Base-by-base conservation (phyloP, 2,888 invertebrate genomes). In the Scaptomyza reducta region DNA sequence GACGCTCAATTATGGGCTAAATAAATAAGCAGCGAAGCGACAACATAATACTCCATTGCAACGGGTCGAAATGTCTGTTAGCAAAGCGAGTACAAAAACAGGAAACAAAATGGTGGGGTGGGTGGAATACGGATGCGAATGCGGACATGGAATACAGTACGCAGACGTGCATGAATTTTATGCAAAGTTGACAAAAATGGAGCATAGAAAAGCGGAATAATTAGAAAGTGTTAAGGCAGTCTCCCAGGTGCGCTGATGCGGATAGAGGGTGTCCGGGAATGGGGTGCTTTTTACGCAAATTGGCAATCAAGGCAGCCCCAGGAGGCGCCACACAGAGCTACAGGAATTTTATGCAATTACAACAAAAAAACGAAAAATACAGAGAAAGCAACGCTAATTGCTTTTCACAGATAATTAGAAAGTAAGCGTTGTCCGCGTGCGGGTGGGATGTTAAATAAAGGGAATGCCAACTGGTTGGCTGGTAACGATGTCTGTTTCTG, bases 101-200 rank as follows among this genome's bases (percentile, higher is more conserved):
- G 58, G 65, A 58, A 40, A 29, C 42, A 46, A 13, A 29, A 9
- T n/a, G 55, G 35, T 53, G 33, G 14, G 56, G 9, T 53, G n/a
- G 33, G 54, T 29, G 9, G 59, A 16, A 40, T 49, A 31, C 41
- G 22, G 41, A 50, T 50, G 35, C 42, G 35, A 31, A 54, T 14
- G 40, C n/a, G 41, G 29, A 42, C 44, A 29, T 55, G 31, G 49
- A 18, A 27, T n/a, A 18, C 33, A 46, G 29, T 22, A 35, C 41
- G 60, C 55, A 65, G 56, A 78, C 78, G 85, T 70, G 75, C 74
- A 70, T 67, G 71, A 77, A 78, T 82, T 85, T 85, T 77, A 78
- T 85, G 83, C 80, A 82, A 85, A 85, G 72, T 85, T 78, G 72
- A 79, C 87, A 70, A 85, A 87, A 87, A 79, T 70, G 64, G 75